Evolutionary conservation across 2,113 vertebrate genomes (phyloP).

Genomic region (Pangasianodon gigas): DNA sequence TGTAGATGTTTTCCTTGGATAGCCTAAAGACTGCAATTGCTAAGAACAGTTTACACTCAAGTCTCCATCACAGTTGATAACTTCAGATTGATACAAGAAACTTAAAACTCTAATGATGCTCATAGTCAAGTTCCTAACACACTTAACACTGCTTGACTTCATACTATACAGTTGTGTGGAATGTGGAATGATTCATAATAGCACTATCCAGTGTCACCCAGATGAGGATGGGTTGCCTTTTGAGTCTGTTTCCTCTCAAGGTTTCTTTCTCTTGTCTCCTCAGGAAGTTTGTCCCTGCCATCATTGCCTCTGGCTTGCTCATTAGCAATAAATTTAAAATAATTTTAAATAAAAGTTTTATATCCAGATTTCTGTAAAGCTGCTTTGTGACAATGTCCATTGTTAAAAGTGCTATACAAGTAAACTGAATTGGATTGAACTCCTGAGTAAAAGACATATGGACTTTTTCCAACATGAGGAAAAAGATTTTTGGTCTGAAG

Average conservation of each 20-base stretch:
- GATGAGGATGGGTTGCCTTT: no score
- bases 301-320: not conserved
- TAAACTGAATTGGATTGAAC: not conserved
- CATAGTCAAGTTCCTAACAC: no score
- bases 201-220: no score
- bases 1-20: no score
- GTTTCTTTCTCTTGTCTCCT: not conserved
- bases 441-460: not conserved
- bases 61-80: no score
- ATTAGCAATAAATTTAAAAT: not conserved
- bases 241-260: not conserved
- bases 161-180: no score
- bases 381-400: not conserved
- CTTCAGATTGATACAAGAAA: no score
- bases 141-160: no score
- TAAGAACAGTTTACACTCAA: no score
- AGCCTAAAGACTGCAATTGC: no score
- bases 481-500: not conserved
- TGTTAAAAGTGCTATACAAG: not conserved
- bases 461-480: not conserved
- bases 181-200: no score
- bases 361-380: not conserved
- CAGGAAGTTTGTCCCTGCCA: not conserved
- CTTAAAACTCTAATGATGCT: no score
- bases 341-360: not conserved